Conservation (phyloP, 2,888 invertebrate genomes). For the Drosophila siamana region DNA sequence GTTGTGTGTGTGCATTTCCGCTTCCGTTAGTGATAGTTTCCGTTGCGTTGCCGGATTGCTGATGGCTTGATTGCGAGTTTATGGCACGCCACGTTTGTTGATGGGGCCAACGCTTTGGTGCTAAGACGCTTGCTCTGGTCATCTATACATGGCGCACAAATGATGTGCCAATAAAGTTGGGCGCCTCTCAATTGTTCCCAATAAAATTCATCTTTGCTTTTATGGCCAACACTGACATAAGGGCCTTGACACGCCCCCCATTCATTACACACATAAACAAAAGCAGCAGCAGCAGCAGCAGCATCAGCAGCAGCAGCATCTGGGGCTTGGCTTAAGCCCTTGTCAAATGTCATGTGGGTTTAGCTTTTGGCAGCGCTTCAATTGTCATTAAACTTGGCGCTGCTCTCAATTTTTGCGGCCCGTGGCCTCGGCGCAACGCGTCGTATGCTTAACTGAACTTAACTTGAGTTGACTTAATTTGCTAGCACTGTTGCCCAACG, state of each 20-base stretch:
- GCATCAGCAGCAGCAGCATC: neutral
- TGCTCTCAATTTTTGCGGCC: conserved; percentile 18
- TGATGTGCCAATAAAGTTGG: conserved; percentile 77
- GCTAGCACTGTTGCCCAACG: no score
- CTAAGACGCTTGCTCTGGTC: conserved; percentile 18
- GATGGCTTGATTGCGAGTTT: conserved; percentile 58
- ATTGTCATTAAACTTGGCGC: conserved; percentile 52
- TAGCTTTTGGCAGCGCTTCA: conserved; percentile 53
- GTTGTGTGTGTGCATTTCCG: conserved; percentile 51
- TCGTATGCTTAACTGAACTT: conserved; percentile 33
- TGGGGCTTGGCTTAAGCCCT: conserved; percentile 64
- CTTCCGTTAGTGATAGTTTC: conserved; percentile 58
- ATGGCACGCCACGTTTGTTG: conserved; percentile 53
- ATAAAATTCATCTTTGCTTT: conserved; percentile 77
- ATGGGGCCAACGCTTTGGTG: conserved; percentile 22
- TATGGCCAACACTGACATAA: conserved; percentile 48
- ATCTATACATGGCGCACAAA: conserved; percentile 57
- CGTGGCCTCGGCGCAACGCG: conserved; percentile 21
- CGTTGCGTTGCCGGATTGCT: conserved; percentile 47
- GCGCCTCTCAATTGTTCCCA: conserved; percentile 68
- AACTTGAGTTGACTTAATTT: neutral
- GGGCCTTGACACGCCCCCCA: conserved; percentile 39
- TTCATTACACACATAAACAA: conserved; percentile 43
- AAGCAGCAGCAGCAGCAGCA: neutral
- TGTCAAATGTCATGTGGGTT: conserved; percentile 73